phyloP scores from a whole-genome alignment of 2,113 vertebrate genomes.

The Cromileptes altivelis region DNA sequence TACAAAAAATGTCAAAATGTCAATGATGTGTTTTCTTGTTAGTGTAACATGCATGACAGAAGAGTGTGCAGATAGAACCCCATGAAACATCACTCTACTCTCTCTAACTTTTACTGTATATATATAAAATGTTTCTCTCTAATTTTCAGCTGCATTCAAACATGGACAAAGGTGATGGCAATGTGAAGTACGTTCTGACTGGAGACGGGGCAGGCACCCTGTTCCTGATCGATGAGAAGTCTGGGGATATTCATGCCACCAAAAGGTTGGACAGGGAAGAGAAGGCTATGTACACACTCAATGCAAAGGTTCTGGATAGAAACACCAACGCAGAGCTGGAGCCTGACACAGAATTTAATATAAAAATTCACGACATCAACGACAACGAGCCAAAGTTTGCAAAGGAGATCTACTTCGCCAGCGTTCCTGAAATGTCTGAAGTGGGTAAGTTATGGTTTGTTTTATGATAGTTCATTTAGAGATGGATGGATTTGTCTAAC shows the following conservation, averaged over 20 bases:
- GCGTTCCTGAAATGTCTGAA: conserved; percentile 96
- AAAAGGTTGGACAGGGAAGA: conserved; percentile 98
- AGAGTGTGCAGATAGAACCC: not conserved
- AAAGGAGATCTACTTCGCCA: conserved; percentile 92
- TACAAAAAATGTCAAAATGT: conserved; percentile 17
- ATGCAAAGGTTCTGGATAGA: conserved; percentile 94
- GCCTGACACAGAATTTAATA: conserved; percentile 96
- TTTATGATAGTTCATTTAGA: not conserved
- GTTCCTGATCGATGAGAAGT: conserved; percentile 97
- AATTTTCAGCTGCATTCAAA: conserved; percentile 93
- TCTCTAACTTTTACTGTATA: conserved; percentile 3
- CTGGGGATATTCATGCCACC: conserved; percentile 97
- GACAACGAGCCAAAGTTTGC: conserved; percentile 97
- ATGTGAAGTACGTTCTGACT: conserved; percentile 94
- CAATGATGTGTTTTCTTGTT: not conserved
- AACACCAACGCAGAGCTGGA: conserved; percentile 93
- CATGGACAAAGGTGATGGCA: conserved; percentile 95
- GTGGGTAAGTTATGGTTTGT: conserved; percentile 88
- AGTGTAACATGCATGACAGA: not conserved
- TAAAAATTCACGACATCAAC: conserved; percentile 99
- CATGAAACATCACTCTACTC: not conserved
- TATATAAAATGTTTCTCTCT: not conserved
- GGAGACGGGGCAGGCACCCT: conserved; percentile 96
- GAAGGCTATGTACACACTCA: conserved; percentile 92
- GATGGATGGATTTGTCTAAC: not conserved